A percentile compares a stretch with the other conserved stretches of the same genome.
phyloP scores from a whole-genome alignment of 2,888 invertebrate species.

The Lapara coniferarum region DNA sequence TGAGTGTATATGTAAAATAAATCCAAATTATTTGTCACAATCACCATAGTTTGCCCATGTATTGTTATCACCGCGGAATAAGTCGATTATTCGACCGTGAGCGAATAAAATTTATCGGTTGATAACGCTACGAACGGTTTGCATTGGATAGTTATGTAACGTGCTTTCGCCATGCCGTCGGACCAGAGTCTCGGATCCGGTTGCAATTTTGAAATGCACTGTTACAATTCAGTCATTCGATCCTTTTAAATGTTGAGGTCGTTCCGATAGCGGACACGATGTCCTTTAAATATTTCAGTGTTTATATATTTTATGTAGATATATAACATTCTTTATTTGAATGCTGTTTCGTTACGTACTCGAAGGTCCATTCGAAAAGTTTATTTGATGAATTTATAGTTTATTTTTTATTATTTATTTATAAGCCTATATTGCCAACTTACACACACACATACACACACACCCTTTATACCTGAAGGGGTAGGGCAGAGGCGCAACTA shows the following conservation, averaged over 20 bases:
- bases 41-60: conserved; percentile 38
- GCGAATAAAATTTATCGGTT: conserved; percentile 67
- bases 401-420: neutral
- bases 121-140: conserved; percentile 59
- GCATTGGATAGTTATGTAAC: conserved; percentile 54
- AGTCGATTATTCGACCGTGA: conserved; percentile 66
- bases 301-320: conserved; percentile 1
- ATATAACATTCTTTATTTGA: conserved; percentile 3
- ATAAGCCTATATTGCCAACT: neutral
- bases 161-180: conserved; percentile 47
- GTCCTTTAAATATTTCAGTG: conserved; percentile 31
- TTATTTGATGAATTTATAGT: neutral
- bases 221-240: conserved; percentile 40
- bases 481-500: no score
- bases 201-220: conserved; percentile 50
- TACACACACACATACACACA: no score
- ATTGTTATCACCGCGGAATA: conserved; percentile 58
- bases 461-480: no score
- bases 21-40: neutral
- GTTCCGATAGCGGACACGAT: conserved; percentile 28
- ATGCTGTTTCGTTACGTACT: neutral
- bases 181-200: conserved; percentile 51
- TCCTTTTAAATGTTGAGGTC: conserved; percentile 52
- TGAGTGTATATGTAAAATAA: no score
- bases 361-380: no score